Evolutionary conservation across 2,113 vertebrate species (phyloP).

Genomic region (Dermatemys mawii): DNA sequence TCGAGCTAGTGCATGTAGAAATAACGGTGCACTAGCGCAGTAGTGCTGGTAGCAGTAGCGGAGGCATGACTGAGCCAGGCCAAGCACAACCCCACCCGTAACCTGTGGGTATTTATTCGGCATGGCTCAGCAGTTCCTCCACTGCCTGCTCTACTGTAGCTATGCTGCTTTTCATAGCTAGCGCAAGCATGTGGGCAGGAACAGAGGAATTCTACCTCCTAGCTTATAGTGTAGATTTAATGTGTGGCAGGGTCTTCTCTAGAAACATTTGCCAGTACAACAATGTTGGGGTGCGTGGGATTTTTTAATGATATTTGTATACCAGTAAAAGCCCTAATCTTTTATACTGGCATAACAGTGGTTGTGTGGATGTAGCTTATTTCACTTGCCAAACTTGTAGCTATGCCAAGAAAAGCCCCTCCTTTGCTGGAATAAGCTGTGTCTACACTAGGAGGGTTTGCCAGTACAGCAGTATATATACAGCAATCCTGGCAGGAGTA

Average conservation of each 20-base stretch:
- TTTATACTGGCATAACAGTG: background rate
- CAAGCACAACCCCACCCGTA: background rate
- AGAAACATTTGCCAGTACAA: slow-evolving; percentile 22
- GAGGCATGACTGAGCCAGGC: background rate
- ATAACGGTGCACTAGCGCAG: background rate
- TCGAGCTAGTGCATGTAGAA: background rate
- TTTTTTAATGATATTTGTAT: background rate
- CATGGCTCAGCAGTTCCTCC: background rate
- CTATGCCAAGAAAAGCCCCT: background rate
- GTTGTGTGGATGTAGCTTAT: slow-evolving; percentile 29
- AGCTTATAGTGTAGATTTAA: background rate
- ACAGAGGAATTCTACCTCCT: background rate
- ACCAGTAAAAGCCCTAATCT: background rate
- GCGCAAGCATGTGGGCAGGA: background rate
- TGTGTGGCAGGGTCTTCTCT: background rate
- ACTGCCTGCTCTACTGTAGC: no score
- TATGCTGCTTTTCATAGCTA: no score
- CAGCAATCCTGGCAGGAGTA: background rate
- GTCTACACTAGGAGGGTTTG: background rate
- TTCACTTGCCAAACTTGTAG: slow-evolving; percentile 4
- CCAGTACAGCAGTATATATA: background rate
- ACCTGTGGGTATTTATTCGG: background rate
- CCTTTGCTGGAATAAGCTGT: background rate
- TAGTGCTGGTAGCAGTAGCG: no score
- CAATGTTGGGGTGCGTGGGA: slow-evolving; percentile 14